A percentile compares a stretch with the other conserved stretches of the same genome.
Conservation (phyloP, 2,797 vertebrate species). For the Spea hammondii region DNA sequence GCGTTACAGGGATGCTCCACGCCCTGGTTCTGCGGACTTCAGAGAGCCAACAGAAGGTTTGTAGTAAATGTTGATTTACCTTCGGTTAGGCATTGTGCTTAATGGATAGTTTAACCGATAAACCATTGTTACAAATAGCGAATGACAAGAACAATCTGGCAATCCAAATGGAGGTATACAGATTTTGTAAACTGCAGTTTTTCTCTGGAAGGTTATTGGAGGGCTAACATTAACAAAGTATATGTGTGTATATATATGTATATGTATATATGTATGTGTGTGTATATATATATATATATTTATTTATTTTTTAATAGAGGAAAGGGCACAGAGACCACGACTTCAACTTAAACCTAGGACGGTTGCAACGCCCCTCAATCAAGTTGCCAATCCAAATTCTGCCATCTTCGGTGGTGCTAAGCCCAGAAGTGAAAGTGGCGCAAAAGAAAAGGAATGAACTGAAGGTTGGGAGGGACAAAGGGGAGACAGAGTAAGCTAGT, state of each 20-base stretch:
- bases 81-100: too few relatives aligned
- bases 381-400: conserved; percentile 98
- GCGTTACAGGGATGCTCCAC: conserved; percentile 86
- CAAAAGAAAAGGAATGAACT: conserved; percentile 81
- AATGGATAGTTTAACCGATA: too few relatives aligned
- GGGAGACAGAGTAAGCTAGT: conserved; percentile 64
- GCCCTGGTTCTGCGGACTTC: conserved; percentile 83
- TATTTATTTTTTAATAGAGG: conserved; percentile 90
- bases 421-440: conserved; percentile 89
- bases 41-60: conserved; percentile 96
- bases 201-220: too few relatives aligned
- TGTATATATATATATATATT: too few relatives aligned
- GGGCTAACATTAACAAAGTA: too few relatives aligned
- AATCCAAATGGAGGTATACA: too few relatives aligned
- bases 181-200: too few relatives aligned
- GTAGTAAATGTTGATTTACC: not conserved
- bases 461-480: conserved; percentile 57
- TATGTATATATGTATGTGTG: too few relatives aligned
- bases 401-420: conserved; percentile 97
- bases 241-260: too few relatives aligned
- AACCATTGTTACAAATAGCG: not conserved
- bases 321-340: conserved; percentile 90
- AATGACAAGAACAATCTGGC: not conserved
- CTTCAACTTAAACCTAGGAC: conserved; percentile 97
- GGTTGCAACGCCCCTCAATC: conserved; percentile 90